Conservation (phyloP, 2,797 vertebrate species). For the Acanthis flammea region DNA sequence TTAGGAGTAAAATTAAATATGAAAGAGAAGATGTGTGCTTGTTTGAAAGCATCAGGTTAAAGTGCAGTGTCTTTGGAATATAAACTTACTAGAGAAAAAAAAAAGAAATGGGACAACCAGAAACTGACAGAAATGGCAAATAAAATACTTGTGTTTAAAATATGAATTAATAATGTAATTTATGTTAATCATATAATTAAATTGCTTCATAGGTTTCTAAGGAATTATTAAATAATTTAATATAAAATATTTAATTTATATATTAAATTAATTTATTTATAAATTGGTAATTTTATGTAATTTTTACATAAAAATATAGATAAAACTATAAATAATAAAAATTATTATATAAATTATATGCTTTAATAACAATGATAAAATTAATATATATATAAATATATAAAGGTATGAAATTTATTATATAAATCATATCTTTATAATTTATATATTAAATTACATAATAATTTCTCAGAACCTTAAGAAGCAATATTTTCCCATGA, state of each 20-base stretch:
- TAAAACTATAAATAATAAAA: background rate
- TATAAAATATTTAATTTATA: background rate
- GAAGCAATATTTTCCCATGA: background rate
- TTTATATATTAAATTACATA: background rate
- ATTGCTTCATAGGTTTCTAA: background rate
- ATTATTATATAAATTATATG: accelerated
- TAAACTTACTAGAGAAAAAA: background rate
- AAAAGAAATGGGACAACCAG: background rate
- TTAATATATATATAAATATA: background rate
- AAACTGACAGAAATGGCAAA: background rate
- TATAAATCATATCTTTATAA: background rate
- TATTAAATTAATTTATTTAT: background rate
- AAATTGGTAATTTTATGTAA: background rate
- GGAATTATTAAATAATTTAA: background rate
- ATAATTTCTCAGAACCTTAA: background rate
- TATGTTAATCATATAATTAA: background rate
- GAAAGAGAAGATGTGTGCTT: background rate
- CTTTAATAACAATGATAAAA: too few relatives aligned
- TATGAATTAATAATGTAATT: background rate
- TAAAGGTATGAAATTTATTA: background rate
- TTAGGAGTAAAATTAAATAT: background rate
- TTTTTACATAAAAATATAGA: background rate
- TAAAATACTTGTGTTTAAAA: background rate
- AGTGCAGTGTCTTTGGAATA: background rate
- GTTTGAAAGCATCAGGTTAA: background rate